Conservation (phyloP, 2,113 vertebrate genomes). For the Toxotes chatareus region DNA sequence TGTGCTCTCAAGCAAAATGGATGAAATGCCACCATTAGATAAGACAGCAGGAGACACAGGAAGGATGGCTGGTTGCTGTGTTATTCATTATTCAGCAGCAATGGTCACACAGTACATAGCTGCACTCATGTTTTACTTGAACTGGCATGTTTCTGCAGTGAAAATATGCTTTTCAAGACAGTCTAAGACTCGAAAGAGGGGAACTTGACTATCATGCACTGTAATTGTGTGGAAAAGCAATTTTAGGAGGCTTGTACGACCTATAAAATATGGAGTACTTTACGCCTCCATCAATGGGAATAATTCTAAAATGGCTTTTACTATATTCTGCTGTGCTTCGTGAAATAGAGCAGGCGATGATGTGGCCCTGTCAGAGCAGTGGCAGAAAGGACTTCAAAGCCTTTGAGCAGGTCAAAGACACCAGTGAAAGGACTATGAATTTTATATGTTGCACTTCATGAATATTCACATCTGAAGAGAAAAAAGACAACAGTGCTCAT, state of each 20-base stretch:
- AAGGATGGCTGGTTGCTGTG: conserved; percentile 24
- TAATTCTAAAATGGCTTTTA: conserved; percentile 35
- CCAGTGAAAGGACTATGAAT: conserved; percentile 49
- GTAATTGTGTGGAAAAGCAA: conserved; percentile 30
- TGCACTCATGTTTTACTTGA: conserved; percentile 51
- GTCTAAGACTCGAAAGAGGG: neutral
- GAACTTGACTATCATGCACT: neutral
- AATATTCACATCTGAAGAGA: conserved; percentile 54
- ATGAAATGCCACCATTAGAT: conserved; percentile 29
- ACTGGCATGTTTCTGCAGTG: conserved; percentile 36
- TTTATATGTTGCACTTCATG: conserved; percentile 56
- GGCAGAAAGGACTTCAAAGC: conserved; percentile 26
- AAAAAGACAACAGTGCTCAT: conserved; percentile 1
- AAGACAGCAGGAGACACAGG: conserved; percentile 27
- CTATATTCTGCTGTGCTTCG: conserved; percentile 32
- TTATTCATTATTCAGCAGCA: conserved; percentile 63
- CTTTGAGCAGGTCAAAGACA: conserved; percentile 51
- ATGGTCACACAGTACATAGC: conserved; percentile 12
- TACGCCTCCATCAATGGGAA: conserved; percentile 31
- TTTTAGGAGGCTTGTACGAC: conserved; percentile 22
- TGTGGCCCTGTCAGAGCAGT: conserved; percentile 13
- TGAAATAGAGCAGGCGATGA: conserved; percentile 45
- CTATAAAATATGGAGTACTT: conserved; percentile 29
- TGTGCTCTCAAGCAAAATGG: conserved; percentile 23
- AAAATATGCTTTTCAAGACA: conserved; percentile 7